Conservation (phyloP, 2,888 invertebrate genomes). For the Lasioglossum lativentre region DNA sequence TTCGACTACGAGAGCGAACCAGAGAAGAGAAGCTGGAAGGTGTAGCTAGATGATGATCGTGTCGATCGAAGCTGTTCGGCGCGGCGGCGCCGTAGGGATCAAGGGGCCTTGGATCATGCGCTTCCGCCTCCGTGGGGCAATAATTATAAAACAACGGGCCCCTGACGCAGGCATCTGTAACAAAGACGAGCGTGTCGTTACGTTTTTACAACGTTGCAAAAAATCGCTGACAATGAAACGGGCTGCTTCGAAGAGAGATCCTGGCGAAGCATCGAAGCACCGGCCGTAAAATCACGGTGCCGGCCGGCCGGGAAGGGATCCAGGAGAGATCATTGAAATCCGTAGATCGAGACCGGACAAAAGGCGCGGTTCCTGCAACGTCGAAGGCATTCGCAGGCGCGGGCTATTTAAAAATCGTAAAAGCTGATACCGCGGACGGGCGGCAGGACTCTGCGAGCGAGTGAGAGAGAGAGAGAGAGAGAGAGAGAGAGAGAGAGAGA, state of each 20-base stretch:
- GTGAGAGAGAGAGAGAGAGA: neutral
- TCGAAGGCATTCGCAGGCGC: conserved; percentile 63
- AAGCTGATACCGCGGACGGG: conserved; percentile 77
- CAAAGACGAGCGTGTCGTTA: conserved; percentile 40
- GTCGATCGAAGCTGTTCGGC: neutral
- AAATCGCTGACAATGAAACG: conserved; percentile 28
- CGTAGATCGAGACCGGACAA: conserved; percentile 62
- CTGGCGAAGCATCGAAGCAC: conserved; percentile 30
- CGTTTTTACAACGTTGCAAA: conserved; percentile 51
- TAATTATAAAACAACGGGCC: conserved; percentile 15
- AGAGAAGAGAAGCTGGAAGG: too few species aligned
- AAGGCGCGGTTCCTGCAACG: conserved; percentile 60
- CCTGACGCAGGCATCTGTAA: conserved; percentile 20
- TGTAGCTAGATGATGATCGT: neutral
- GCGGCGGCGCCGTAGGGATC: neutral
- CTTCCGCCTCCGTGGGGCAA: conserved; percentile 1
- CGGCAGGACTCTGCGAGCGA: neutral
- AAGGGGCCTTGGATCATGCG: neutral
- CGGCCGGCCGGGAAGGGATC: conserved; percentile 28
- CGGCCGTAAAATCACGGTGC: conserved; percentile 51
- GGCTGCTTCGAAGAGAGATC: conserved; percentile 23
- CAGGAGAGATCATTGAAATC: conserved; percentile 60
- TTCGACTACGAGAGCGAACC: neutral
- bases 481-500: neutral
- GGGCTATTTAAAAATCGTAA: conserved; percentile 83